phyloP scores from a whole-genome alignment of 2,888 invertebrate species.

The Dryobotodes eremita region DNA sequence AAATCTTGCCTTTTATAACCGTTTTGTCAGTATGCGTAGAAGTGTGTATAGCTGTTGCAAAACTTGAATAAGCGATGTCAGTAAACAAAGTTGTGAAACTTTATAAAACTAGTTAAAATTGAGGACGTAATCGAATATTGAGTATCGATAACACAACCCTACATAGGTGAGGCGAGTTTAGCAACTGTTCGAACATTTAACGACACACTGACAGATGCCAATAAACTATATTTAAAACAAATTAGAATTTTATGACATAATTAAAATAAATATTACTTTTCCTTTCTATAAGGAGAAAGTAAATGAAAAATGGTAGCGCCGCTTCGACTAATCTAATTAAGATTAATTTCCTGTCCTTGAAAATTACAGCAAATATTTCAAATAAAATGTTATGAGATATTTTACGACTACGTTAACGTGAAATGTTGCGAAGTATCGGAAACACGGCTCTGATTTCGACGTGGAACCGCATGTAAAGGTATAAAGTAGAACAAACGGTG shows the following conservation, averaged over 20 bases:
- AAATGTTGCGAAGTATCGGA: conserved; percentile 20
- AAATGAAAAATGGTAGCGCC: conserved; percentile 27
- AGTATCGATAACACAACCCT: conserved; percentile 13
- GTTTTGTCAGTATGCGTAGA: neutral
- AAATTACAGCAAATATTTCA: conserved; percentile 46
- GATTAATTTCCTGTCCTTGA: conserved; percentile 51
- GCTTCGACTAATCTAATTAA: conserved; percentile 48
- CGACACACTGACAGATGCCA: conserved; percentile 19
- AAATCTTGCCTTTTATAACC: neutral
- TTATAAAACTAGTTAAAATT: conserved; percentile 33
- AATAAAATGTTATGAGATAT: conserved; percentile 28
- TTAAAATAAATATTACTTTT: conserved; percentile 16
- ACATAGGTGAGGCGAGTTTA: conserved; percentile 11
- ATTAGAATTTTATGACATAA: neutral
- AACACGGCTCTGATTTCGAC: conserved; percentile 11
- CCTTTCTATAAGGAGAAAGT: conserved; percentile 22
- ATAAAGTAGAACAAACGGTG: conserved; percentile 22
- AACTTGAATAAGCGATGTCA: neutral
- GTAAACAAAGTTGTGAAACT: neutral
- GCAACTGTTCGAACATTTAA: conserved; percentile 4
- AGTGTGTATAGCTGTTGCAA: neutral
- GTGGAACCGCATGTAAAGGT: conserved; percentile 10
- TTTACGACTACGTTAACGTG: conserved; percentile 22
- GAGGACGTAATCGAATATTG: conserved; percentile 4
- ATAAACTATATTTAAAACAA: conserved; percentile 8